Conservation (phyloP, 2,113 vertebrate genomes). For the Xiphorhynchus elegans region DNA sequence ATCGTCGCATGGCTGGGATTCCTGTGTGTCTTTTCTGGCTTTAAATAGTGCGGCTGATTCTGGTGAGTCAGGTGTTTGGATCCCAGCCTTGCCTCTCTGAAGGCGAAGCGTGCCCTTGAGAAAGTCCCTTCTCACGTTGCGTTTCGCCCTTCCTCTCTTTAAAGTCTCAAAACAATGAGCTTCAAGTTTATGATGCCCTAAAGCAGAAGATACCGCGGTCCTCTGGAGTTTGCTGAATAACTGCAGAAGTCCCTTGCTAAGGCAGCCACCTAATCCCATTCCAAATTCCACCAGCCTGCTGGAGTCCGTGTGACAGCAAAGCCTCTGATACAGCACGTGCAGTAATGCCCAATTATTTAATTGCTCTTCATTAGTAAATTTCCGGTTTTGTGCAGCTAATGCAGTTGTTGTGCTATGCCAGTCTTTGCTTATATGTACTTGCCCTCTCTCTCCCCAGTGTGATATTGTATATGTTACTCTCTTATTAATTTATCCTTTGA, state of each 20-base stretch:
- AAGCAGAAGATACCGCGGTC: background rate
- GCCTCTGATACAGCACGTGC: accelerated
- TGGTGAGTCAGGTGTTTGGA: background rate
- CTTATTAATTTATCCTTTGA: background rate
- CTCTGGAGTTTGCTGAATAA: background rate
- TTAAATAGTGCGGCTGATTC: background rate
- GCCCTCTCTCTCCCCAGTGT: background rate
- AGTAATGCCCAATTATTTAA: background rate
- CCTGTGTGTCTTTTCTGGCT: background rate
- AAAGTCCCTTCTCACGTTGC: background rate
- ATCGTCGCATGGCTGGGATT: background rate
- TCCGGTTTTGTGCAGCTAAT: background rate
- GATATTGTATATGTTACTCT: background rate
- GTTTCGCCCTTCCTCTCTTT: background rate
- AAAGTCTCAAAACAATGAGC: background rate
- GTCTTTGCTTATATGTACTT: background rate
- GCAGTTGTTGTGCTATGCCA: background rate
- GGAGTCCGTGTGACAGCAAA: accelerated
- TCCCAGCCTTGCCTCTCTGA: background rate
- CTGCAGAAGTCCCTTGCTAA: background rate
- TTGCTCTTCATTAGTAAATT: background rate
- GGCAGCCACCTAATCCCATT: background rate
- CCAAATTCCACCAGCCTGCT: background rate
- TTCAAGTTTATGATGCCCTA: background rate
- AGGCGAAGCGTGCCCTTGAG: background rate